Percentiles rank a stretch among this genome's conserved stretches.
phyloP scores from a whole-genome alignment of 64 coral and sea anemone genomes.

The Stylophora pistillata region DNA sequence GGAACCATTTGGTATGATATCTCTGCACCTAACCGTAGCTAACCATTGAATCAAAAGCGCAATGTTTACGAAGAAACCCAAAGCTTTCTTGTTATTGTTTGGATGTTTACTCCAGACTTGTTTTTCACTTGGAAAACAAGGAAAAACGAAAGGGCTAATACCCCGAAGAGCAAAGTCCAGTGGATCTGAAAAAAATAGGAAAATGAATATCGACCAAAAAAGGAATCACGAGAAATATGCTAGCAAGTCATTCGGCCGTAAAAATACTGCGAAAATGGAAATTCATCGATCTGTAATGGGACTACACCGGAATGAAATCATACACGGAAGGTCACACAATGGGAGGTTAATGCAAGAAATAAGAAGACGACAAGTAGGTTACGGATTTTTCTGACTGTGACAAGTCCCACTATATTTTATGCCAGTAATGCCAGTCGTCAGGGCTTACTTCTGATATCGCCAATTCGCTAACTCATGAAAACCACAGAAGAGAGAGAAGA shows the following conservation, averaged over 20 bases:
- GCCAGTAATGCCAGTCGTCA: too few species aligned
- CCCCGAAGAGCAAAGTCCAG: background rate
- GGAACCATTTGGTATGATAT: background rate
- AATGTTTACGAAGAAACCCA: constrained; percentile 5
- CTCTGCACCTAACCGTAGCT: background rate
- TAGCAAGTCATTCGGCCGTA: background rate
- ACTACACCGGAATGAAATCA: background rate
- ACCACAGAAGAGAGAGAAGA: too few species aligned
- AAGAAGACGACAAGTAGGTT: constrained; percentile 23
- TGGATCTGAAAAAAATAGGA: background rate
- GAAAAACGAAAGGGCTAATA: background rate
- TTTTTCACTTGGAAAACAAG: background rate
- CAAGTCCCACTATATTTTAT: too few species aligned
- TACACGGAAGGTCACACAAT: background rate
- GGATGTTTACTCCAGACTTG: constrained; percentile 15
- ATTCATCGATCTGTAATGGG: background rate
- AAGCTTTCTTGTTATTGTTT: constrained; percentile 32
- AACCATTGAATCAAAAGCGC: background rate
- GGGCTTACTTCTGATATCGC: too few species aligned
- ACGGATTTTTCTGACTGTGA: background rate
- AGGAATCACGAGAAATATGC: background rate
- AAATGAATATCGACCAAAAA: background rate
- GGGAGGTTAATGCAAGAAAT: background rate
- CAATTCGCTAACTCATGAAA: too few species aligned
- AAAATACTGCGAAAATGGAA: background rate